phyloP scores from a whole-genome alignment of 92 coral and sea anemone species.

The Galaxea fascicularis region DNA sequence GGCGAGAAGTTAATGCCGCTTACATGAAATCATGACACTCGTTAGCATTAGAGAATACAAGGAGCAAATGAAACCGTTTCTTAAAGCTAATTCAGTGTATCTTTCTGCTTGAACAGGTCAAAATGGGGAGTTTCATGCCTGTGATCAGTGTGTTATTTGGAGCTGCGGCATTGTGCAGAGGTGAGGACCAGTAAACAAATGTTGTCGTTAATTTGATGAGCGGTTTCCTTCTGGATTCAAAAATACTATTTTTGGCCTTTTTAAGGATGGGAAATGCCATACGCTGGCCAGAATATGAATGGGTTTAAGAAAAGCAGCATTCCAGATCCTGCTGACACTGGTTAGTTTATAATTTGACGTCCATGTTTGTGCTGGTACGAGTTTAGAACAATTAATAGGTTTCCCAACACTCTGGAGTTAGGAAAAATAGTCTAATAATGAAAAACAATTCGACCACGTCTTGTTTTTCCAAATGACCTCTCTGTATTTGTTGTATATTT shows the following conservation, averaged over 20 bases:
- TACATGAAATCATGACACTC: too few relatives aligned
- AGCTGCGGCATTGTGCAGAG: constrained; percentile 20
- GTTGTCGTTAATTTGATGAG: not conserved
- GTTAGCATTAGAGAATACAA: not conserved
- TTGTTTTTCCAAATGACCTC: too few relatives aligned
- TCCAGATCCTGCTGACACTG: constrained; percentile 27
- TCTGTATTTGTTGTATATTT: too few relatives aligned
- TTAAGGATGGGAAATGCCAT: constrained; percentile 51
- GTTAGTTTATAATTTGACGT: not conserved
- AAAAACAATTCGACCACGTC: too few relatives aligned
- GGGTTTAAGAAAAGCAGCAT: constrained; percentile 33
- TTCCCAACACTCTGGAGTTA: too few relatives aligned
- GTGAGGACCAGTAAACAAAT: not conserved
- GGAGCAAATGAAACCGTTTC: not conserved
- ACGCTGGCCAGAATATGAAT: constrained; percentile 39
- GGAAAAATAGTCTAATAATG: too few relatives aligned
- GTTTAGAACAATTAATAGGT: too few relatives aligned
- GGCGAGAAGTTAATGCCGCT: too few relatives aligned
- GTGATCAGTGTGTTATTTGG: constrained; percentile 20
- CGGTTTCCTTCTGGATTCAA: not conserved
- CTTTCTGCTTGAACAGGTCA: not conserved
- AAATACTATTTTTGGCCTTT: not conserved
- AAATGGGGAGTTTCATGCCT: constrained; percentile 29
- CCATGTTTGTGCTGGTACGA: not conserved
- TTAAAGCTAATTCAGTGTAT: not conserved